phyloP scores from a whole-genome alignment of 2,888 invertebrate species.

The Hirtodrosophila duncani region DNA sequence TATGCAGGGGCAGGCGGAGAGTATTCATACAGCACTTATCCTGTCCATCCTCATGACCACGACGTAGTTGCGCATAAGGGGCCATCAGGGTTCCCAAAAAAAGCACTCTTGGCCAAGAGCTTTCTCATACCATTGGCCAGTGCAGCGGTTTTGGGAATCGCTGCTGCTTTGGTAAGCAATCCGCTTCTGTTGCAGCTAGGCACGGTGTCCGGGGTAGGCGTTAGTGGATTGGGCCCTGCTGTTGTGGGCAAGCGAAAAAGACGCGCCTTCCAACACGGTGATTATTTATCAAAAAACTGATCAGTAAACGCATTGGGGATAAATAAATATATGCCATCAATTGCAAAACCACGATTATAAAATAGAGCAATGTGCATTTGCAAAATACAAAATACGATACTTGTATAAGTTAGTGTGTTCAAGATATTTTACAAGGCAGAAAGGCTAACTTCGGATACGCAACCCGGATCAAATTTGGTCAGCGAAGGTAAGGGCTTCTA shows the following conservation, averaged over 20 bases:
- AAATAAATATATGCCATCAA: too few relatives aligned
- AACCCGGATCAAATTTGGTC: too few relatives aligned
- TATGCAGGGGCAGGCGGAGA: constrained; percentile 64
- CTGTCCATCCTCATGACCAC: constrained; percentile 50
- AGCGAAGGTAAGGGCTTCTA: too few relatives aligned
- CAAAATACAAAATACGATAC: too few relatives aligned
- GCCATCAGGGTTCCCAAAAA: constrained; percentile 61
- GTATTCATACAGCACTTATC: constrained; percentile 51
- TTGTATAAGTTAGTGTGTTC: too few relatives aligned
- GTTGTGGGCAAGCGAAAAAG: constrained; percentile 68
- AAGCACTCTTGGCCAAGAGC: constrained; percentile 79
- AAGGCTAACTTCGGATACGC: too few relatives aligned
- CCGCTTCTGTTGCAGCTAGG: constrained; percentile 89
- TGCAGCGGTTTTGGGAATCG: constrained; percentile 88
- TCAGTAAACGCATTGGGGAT: too few relatives aligned
- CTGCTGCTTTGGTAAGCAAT: constrained; percentile 87
- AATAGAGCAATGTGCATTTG: too few relatives aligned
- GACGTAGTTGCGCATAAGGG: constrained; percentile 66
- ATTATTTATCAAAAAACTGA: background rate
- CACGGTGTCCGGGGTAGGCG: constrained; percentile 82
- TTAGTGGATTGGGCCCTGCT: constrained; percentile 78
- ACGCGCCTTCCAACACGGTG: constrained; percentile 31
- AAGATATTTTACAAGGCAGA: too few relatives aligned
- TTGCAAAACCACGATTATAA: too few relatives aligned
- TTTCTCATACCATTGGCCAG: constrained; percentile 87